These are phyloP conservation scores for Pterophyllum scalare DNA, from an alignment of 2,113 vertebrate species.

Conservation along the genomic window DNA sequence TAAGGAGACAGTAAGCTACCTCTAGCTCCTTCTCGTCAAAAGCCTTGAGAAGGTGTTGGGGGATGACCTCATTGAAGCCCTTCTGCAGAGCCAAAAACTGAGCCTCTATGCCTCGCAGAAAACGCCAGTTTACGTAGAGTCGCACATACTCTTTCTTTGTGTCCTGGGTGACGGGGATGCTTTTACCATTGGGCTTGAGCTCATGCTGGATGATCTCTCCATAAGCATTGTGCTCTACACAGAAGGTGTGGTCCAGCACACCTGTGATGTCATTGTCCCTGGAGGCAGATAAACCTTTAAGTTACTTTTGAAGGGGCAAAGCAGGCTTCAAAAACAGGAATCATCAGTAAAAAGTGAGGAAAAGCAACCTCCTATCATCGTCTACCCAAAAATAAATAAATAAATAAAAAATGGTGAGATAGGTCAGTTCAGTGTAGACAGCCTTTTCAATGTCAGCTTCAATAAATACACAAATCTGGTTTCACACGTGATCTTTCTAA, in stretches of 20 bases:
- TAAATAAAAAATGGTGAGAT: too few species aligned
- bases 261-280: conserved; percentile 99
- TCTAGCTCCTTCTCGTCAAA: conserved; percentile 99
- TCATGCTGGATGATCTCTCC: conserved; percentile 99
- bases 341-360: background rate
- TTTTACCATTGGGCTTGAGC: conserved; percentile 98
- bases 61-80: conserved; percentile 99
- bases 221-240: conserved; percentile 97
- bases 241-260: conserved; percentile 98
- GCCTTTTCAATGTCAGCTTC: too few species aligned
- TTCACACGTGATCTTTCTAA: background rate
- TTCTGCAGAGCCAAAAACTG: conserved; percentile 99
- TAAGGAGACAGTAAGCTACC: conserved; percentile 72
- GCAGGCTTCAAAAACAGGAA: background rate
- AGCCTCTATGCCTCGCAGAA: conserved; percentile 96
- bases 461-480: background rate
- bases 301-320: background rate
- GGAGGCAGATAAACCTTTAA: conserved; percentile 20
- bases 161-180: conserved; percentile 93
- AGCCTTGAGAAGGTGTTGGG: conserved; percentile 96
- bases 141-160: conserved; percentile 99
- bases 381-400: background rate
- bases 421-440: too few species aligned
- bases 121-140: conserved; percentile 99
- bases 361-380: too few species aligned